These are phyloP conservation scores for Drosophila sulfurigaster DNA, from an alignment of 1,140 invertebrate genomes.

Conservation along the genomic window DNA sequence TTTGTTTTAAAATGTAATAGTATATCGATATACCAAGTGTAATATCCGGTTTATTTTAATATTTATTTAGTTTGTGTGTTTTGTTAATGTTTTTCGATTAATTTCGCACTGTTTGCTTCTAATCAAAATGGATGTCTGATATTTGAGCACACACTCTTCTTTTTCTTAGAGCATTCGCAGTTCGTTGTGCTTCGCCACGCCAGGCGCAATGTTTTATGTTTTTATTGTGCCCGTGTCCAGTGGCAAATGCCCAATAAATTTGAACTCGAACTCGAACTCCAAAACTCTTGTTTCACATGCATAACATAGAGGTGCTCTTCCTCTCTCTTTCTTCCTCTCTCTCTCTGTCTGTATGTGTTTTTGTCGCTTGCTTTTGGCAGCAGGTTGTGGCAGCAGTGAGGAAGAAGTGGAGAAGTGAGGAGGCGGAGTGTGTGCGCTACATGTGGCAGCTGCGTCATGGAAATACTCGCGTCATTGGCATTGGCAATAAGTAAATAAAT, in stretches of 20 bases:
- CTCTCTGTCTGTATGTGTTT: neutral
- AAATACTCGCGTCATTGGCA: conserved; percentile 67
- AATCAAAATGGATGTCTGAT: too few relatives aligned
- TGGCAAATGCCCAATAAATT: conserved; percentile 56
- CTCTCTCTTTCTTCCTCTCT: neutral
- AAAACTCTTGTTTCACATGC: conserved; percentile 8
- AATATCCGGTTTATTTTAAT: too few relatives aligned
- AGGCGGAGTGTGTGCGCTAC: conserved; percentile 1
- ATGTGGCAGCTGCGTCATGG: conserved; percentile 70
- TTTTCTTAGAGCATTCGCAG: neutral
- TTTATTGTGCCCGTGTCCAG: conserved; percentile 30
- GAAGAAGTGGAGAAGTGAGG: neutral
- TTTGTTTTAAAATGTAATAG: too few relatives aligned
- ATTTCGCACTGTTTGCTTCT: too few relatives aligned
- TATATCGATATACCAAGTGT: too few relatives aligned
- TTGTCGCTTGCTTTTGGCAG: conserved; percentile 1
- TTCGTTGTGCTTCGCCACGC: neutral
- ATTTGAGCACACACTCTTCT: too few relatives aligned
- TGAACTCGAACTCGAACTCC: conserved; percentile 35
- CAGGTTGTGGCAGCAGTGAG: neutral
- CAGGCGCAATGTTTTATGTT: neutral
- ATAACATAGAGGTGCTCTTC: conserved; percentile 16
- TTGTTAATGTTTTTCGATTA: too few relatives aligned
- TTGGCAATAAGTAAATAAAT: conserved; percentile 80
- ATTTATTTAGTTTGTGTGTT: too few relatives aligned